Evolutionary conservation across 2,888 invertebrate species (phyloP), one percentile per base, ranked within the genome.

Genomic region (Lacanobia wlatinum): DNA sequence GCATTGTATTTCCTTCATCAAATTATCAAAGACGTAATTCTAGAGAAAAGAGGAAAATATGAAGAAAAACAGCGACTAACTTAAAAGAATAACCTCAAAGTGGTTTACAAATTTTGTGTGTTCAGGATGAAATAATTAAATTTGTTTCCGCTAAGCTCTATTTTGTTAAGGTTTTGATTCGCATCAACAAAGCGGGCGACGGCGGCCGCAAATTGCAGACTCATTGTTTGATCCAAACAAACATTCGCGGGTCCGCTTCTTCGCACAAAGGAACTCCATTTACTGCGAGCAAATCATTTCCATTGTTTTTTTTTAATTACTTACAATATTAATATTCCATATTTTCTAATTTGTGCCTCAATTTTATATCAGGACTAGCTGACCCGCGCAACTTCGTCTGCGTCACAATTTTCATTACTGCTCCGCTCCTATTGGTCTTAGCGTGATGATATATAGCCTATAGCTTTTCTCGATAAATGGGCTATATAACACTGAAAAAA

Each of bases 181-280:
- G 89, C 92, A 92, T 92, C 92, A 94, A 93, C 93, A 94, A 92
- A 93, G 92, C 92, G 90, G 89, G 89, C 90, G 92, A 90, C 91
- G 92, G 88, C 89, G 90, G 90, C 91, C 94, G 91, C 95, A 95
- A 95, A 95, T 95, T 94, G 95, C 94, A 90, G 92, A 90, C 93
- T 94, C 94, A 95, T 95, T 96, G 94, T 95, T 95, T 94, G 92
- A 89, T 88, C 87, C 90, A 89, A 92, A 92, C 95, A 95, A 96
- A 95, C 94, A 94, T 93, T 93, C 92, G 91, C 91, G 88, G 89
- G 89, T 85, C 88, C 92, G 92, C 93, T 94, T 92, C 92, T 93
- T 92, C 90, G 82, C 90, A 94, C 94, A 94, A 94, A 93, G 92
- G 92, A 93, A 93, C 93, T 93, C 93, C 92, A 93, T 94, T 94